Conservation (phyloP, 2,797 vertebrate species). For the Hephaestus fuliginosus region DNA sequence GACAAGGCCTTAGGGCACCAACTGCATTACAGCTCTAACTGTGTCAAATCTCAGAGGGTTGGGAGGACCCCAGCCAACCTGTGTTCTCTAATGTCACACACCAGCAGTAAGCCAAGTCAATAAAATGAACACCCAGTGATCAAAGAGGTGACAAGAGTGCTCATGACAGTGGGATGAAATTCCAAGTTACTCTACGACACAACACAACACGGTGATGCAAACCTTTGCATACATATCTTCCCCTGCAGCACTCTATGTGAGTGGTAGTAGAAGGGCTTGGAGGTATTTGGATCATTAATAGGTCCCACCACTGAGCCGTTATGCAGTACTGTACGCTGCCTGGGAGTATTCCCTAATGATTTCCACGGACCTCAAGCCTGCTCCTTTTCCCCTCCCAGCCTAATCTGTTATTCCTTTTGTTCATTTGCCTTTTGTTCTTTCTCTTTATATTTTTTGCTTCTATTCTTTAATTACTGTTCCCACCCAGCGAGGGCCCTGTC, state of each 20-base stretch:
- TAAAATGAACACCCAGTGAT: conserved; percentile 81
- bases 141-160: conserved; percentile 81
- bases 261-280: conserved; percentile 69
- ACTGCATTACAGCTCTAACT: conserved; percentile 75
- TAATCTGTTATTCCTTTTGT: conserved; percentile 85
- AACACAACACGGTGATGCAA: conserved; percentile 65
- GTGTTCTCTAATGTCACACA: conserved; percentile 81
- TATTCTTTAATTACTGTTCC: conserved; percentile 87
- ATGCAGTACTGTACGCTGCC: conserved; percentile 72
- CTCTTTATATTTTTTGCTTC: conserved; percentile 81
- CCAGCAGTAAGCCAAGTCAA: conserved; percentile 80
- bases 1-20: conserved; percentile 79
- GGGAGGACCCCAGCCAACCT: conserved; percentile 76
- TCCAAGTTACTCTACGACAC: conserved; percentile 59
- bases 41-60: conserved; percentile 78
- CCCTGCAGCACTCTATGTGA: conserved; percentile 71
- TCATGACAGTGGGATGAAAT: conserved; percentile 74
- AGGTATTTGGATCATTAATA: conserved; percentile 83
- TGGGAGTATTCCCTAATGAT: conserved; percentile 82
- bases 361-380: conserved; percentile 75
- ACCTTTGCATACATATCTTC: conserved; percentile 55
- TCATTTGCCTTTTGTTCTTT: conserved; percentile 84
- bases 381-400: conserved; percentile 58
- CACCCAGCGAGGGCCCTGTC: conserved; percentile 79
- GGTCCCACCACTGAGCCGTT: conserved; percentile 73